Conservation (phyloP, 2,888 invertebrate genomes). For the Notodonta dromedarius region DNA sequence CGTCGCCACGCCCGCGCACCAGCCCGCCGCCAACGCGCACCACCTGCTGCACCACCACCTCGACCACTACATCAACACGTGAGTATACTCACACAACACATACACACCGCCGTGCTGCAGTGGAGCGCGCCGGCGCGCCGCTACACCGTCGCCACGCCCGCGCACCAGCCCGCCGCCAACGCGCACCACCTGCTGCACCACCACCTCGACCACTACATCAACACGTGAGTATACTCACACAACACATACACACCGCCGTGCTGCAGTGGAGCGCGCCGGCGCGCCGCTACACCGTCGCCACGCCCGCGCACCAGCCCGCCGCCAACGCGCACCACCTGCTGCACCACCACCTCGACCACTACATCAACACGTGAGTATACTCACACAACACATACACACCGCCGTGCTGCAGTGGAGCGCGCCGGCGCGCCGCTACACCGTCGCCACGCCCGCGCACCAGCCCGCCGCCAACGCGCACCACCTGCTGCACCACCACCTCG, state of each 20-base stretch:
- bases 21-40: slow-evolving; percentile 94
- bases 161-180: slow-evolving; percentile 91
- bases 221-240: no score
- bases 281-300: slow-evolving; percentile 90
- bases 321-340: slow-evolving; percentile 96
- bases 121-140: slow-evolving; percentile 91
- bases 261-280: slow-evolving; percentile 91
- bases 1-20: slow-evolving; percentile 90
- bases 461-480: slow-evolving; percentile 95
- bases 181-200: slow-evolving; percentile 95
- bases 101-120: slow-evolving; percentile 91
- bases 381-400: no score
- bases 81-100: no score
- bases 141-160: slow-evolving; percentile 91
- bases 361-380: slow-evolving; percentile 93
- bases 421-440: slow-evolving; percentile 89
- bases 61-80: slow-evolving; percentile 93
- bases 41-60: slow-evolving; percentile 94
- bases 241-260: slow-evolving; percentile 91
- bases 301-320: slow-evolving; percentile 90
- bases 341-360: slow-evolving; percentile 94
- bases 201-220: slow-evolving; percentile 95
- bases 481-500: slow-evolving; percentile 93
- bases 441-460: slow-evolving; percentile 91
- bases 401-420: slow-evolving; percentile 93